Conservation (phyloP, 2,797 vertebrate genomes). For the Chelmon rostratus region DNA sequence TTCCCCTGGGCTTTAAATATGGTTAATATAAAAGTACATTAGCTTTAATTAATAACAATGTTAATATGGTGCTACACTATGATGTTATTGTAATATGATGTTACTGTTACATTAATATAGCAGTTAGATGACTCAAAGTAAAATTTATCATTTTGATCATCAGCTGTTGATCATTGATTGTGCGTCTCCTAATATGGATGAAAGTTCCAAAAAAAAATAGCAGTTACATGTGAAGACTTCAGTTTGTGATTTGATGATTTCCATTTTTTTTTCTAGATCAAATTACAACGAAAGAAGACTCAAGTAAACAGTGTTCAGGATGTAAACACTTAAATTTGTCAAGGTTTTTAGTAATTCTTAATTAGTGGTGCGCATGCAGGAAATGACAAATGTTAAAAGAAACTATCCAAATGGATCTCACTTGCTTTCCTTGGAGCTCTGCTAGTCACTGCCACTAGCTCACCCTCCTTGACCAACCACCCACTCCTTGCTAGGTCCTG, state of each 20-base stretch:
- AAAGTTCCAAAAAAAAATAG: neutral
- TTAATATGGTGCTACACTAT: neutral
- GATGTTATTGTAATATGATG: too few relatives aligned
- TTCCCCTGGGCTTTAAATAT: neutral
- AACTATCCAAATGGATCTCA: neutral
- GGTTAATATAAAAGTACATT: neutral
- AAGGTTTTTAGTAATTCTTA: neutral
- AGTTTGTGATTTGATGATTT: conserved; percentile 26
- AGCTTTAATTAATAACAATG: neutral
- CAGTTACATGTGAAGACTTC: neutral
- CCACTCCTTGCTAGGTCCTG: too few relatives aligned
- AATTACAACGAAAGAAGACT: conserved; percentile 3
- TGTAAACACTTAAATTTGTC: conserved; percentile 2
- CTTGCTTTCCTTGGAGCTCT: too few relatives aligned
- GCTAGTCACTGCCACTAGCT: too few relatives aligned
- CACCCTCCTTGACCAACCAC: too few relatives aligned
- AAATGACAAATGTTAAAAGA: neutral
- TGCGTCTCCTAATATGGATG: too few relatives aligned
- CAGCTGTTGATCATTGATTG: neutral
- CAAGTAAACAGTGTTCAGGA: neutral
- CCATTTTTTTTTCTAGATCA: conserved; percentile 6
- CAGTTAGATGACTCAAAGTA: neutral
- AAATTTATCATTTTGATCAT: neutral
- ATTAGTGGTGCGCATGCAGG: neutral
- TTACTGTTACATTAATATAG: neutral